These are phyloP conservation scores for Laticauda colubrina DNA, from an alignment of 2,113 vertebrate species.

Conservation along the genomic window DNA sequence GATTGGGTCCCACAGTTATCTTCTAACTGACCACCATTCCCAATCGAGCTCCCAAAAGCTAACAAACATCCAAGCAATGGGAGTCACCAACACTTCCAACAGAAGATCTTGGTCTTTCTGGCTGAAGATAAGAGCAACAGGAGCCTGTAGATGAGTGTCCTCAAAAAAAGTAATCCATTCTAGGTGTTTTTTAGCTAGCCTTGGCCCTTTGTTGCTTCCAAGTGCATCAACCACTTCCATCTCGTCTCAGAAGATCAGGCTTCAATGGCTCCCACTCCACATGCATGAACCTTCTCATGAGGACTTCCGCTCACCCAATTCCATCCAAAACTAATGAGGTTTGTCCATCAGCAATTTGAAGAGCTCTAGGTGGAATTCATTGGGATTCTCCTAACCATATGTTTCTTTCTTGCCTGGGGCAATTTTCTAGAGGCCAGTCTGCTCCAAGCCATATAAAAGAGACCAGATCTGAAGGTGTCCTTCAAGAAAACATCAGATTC, in stretches of 20 bases:
- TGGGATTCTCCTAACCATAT: background rate
- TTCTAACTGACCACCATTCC: background rate
- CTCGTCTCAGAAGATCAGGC: background rate
- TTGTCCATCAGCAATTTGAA: background rate
- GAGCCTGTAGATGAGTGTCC: background rate
- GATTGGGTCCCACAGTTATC: background rate
- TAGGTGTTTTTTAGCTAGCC: background rate
- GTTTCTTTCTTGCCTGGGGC: background rate
- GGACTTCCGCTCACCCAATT: background rate
- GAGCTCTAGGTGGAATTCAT: conserved; percentile 2
- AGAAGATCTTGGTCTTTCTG: background rate
- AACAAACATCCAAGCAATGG: background rate
- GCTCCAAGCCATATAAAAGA: conserved; percentile 14
- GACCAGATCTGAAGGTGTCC: background rate
- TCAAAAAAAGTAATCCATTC: background rate
- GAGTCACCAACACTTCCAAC: background rate
- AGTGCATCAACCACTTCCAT: background rate
- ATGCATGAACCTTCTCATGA: background rate
- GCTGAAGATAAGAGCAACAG: background rate
- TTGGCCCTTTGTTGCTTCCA: background rate
- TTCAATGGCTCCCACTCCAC: background rate
- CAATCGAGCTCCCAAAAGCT: background rate
- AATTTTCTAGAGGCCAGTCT: background rate
- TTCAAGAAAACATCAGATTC: background rate
- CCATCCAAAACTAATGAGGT: background rate